Evolutionary conservation across 2,888 invertebrate species (phyloP), one percentile per base, ranked within the genome.

Genomic region (Cylindroiulus punctatus): DNA sequence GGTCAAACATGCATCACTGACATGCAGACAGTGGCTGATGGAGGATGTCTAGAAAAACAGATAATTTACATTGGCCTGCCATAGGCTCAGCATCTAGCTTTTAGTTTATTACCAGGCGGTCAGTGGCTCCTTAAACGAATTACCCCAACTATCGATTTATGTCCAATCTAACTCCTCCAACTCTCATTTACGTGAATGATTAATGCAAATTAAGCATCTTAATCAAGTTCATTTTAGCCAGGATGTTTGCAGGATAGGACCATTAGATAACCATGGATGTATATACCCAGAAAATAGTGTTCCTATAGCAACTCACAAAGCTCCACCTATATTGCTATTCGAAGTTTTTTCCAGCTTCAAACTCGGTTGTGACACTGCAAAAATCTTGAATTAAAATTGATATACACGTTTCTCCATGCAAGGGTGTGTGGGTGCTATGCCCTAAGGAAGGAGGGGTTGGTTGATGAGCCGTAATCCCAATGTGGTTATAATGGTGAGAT

Each of bases 401-500:
- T n/a, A 47, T 47, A 5, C 22, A n/a, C n/a, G n/a, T 57, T 57
- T 57, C 1, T 5, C n/a, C n/a, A 8, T 57, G 57, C 1, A 22
- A 22, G 57, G 57, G 12, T 57, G 57, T 57, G 57, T 57, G 57
- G 57, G 57, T 57, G n/a, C n/a, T 22, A 22, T 57, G 57, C 57
- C 57, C 10, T 7, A 22, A 57, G 57, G 65, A 65, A 65, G 65
- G 65, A 26, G 65, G n/a, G 65, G 65, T 26, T 65, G 65, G 65
- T 65, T 65, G 65, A 65, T 65, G 65, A 65, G 65, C 65, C 65
- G 26, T 26, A 65, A 65, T 65, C 65, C 65, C 26, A 65, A 65
- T 26, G 65, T 65, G 65, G 65, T 65, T 65, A 65, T 82, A 82
- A 82, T 82, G 82, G 82, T 82, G 82, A 82, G 82, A 82, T 40